A percentile compares a stretch with the other conserved stretches of the same genome.
Conservation (phyloP, 2,797 vertebrate genomes). For the Dallia pectoralis region DNA sequence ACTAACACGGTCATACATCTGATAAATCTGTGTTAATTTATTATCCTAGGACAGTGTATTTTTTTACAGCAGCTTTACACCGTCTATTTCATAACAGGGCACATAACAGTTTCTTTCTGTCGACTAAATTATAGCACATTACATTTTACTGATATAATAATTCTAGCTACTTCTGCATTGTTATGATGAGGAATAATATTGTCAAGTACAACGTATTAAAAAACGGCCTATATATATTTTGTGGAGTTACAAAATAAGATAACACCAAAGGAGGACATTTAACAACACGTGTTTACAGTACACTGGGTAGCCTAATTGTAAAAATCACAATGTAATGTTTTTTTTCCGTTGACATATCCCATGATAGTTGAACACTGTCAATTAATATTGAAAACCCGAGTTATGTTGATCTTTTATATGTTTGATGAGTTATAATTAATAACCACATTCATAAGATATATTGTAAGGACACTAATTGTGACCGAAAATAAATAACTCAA, state of each 20-base stretch:
- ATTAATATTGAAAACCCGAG: background rate
- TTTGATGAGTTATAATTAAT: background rate
- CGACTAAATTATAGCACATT: background rate
- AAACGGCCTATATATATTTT: background rate
- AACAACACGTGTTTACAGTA: background rate
- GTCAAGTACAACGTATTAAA: too few species aligned
- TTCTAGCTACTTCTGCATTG: background rate
- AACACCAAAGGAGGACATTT: background rate
- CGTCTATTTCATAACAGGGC: background rate
- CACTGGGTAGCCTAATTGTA: background rate
- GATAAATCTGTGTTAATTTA: background rate
- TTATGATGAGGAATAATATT: background rate
- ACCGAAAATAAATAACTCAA: background rate
- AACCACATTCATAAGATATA: background rate
- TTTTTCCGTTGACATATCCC: background rate
- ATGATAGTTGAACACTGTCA: background rate
- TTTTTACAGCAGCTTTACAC: background rate
- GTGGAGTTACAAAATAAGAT: background rate
- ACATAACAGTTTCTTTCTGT: background rate
- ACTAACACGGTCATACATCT: background rate
- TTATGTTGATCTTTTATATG: background rate
- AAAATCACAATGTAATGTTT: background rate
- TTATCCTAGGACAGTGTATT: background rate
- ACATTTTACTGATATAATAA: background rate
- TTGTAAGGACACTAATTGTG: background rate